phyloP scores from a whole-genome alignment of 2,888 invertebrate genomes.

The Caenorhabditis virilis region DNA sequence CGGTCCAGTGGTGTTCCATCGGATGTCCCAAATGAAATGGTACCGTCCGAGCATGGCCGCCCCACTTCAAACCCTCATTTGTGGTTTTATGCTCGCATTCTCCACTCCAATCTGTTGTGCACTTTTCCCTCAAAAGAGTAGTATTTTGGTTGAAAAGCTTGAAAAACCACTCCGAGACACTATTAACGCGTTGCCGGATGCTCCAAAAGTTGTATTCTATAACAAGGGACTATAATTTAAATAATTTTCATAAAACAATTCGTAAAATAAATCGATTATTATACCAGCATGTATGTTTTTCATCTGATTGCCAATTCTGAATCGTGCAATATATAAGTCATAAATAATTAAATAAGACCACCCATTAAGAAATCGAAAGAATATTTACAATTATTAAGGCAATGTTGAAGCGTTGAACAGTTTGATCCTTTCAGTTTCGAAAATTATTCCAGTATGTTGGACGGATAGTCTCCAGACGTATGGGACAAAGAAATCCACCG shows the following conservation, averaged over 20 bases:
- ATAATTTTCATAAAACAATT: too few species aligned
- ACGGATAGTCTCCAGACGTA: slow-evolving; percentile 85
- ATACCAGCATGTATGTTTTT: too few species aligned
- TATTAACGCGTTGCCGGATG: slow-evolving; percentile 74
- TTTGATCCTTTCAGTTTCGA: slow-evolving; percentile 70
- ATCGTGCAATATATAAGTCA: too few species aligned
- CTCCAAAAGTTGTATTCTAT: slow-evolving; percentile 78
- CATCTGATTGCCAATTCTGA: too few species aligned
- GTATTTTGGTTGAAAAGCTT: slow-evolving; percentile 74
- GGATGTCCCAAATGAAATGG: slow-evolving; percentile 18
- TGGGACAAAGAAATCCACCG: slow-evolving; percentile 98
- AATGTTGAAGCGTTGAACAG: slow-evolving; percentile 48
- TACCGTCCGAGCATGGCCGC: slow-evolving; percentile 40
- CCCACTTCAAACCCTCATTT: slow-evolving; percentile 47
- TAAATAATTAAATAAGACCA: too few species aligned
- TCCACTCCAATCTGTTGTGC: slow-evolving; percentile 95
- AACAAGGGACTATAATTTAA: slow-evolving; percentile 80
- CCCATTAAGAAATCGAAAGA: too few species aligned
- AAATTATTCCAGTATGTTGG: slow-evolving; percentile 73
- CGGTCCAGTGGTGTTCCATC: slow-evolving; percentile 34
- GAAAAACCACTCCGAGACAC: slow-evolving; percentile 79
- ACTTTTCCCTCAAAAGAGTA: slow-evolving; percentile 82
- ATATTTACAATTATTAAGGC: slow-evolving; percentile 1
- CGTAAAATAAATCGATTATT: too few species aligned
- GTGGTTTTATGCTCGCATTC: slow-evolving; percentile 77